A percentile compares a stretch with the other conserved stretches of the same genome.
Evolutionary conservation across 1,140 invertebrate genomes (phyloP).

Genomic region (Lucilia cuprina): DNA sequence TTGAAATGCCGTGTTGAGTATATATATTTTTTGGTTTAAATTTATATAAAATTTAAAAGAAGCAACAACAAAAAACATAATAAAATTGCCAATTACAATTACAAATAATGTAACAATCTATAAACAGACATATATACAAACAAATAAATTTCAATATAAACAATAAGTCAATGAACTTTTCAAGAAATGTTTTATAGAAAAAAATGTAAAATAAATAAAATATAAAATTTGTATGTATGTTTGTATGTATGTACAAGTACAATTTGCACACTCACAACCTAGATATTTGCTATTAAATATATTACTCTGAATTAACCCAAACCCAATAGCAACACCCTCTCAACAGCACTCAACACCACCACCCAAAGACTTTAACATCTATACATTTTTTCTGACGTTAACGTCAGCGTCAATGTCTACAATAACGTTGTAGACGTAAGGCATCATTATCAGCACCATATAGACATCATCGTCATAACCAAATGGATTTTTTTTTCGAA

Average conservation of each 20-base stretch:
- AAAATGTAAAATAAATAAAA: neutral
- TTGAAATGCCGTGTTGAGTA: neutral
- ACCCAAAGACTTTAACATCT: too few relatives aligned
- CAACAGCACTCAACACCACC: too few relatives aligned
- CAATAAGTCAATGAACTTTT: slow-evolving; percentile 1
- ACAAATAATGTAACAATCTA: neutral
- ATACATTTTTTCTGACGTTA: too few relatives aligned
- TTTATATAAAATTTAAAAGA: neutral
- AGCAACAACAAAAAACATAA: neutral
- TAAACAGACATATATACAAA: neutral
- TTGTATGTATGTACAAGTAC: neutral
- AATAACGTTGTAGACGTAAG: neutral
- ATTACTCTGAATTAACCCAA: neutral
- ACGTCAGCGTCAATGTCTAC: neutral
- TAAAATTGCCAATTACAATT: neutral
- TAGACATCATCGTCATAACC: neutral
- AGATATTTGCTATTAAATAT: neutral
- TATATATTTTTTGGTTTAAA: neutral
- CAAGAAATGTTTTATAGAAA: neutral
- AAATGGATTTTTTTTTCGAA: neutral
- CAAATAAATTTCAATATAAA: neutral
- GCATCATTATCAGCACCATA: neutral
- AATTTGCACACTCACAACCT: neutral
- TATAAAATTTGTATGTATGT: neutral
- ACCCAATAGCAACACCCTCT: too few relatives aligned